Evolutionary conservation across 2,797 vertebrate species (phyloP).

Genomic region (Lindbergichthys nudifrons): DNA sequence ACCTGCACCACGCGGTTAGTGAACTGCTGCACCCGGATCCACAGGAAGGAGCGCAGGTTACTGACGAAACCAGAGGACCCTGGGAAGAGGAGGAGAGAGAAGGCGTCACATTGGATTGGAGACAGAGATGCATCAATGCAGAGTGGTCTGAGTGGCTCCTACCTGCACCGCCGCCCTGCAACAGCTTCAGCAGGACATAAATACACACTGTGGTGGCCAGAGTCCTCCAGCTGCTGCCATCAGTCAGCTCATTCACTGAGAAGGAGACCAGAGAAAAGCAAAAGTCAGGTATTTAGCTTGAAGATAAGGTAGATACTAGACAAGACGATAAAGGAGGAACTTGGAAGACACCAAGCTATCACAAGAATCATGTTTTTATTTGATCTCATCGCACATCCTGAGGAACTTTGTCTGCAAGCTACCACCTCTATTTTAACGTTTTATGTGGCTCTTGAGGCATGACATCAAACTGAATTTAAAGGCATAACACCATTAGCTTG

Average conservation of each 20-base stretch:
- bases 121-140: neutral
- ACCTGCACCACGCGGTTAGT: slow-evolving; percentile 91
- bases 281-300: neutral
- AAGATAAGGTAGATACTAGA: neutral
- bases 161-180: slow-evolving; percentile 97
- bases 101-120: rapidly evolving
- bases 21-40: slow-evolving; percentile 97
- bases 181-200: slow-evolving; percentile 92
- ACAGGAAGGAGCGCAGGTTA: slow-evolving; percentile 93
- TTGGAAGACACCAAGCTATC: neutral
- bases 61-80: slow-evolving; percentile 92
- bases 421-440: neutral
- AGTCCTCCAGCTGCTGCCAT: slow-evolving; percentile 84
- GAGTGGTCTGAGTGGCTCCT: slow-evolving; percentile 15
- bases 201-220: slow-evolving; percentile 88
- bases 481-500: neutral
- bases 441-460: neutral
- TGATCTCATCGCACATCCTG: neutral
- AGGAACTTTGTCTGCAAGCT: neutral
- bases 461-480: neutral
- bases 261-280: slow-evolving; percentile 15
- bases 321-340: neutral
- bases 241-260: slow-evolving; percentile 90
- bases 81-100: slow-evolving; percentile 45
- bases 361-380: neutral